Percentiles rank a stretch among this genome's conserved stretches.
phyloP scores from a whole-genome alignment of 2,113 vertebrate genomes.

The Xerus inauris region DNA sequence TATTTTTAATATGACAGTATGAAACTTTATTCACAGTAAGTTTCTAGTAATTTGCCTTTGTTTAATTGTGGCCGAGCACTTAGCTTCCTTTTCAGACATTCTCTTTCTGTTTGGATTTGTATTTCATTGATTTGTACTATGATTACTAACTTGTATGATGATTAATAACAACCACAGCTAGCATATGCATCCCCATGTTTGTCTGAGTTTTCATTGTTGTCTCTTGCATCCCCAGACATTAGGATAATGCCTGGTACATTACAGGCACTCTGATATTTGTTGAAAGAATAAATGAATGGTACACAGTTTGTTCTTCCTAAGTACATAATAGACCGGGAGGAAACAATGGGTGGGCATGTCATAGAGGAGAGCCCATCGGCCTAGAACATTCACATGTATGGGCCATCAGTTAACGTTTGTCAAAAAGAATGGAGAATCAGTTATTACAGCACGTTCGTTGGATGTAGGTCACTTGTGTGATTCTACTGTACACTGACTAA shows the following conservation, averaged over 20 bases:
- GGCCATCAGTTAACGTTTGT: not conserved
- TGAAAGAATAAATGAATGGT: not conserved
- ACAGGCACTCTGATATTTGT: not conserved
- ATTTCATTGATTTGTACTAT: not conserved
- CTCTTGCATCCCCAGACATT: not conserved
- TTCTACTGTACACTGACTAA: constrained; percentile 13
- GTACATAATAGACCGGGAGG: not conserved
- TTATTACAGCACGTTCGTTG: not conserved
- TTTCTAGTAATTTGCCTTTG: not conserved
- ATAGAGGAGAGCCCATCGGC: not conserved
- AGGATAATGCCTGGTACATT: not conserved
- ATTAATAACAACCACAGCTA: not conserved
- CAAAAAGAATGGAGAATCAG: not conserved
- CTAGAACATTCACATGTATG: not conserved
- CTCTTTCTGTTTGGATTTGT: not conserved
- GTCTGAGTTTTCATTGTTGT: not conserved
- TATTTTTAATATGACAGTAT: constrained; percentile 29
- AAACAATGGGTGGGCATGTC: no score
- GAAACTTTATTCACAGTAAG: not conserved
- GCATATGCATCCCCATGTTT: not conserved
- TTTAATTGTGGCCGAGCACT: constrained; percentile 8
- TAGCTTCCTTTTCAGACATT: not conserved
- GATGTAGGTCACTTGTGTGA: not conserved
- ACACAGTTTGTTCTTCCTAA: not conserved
- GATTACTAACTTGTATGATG: not conserved